These are phyloP conservation scores for Macropis europaea DNA, from an alignment of 2,888 invertebrate genomes.

Conservation along the genomic window DNA sequence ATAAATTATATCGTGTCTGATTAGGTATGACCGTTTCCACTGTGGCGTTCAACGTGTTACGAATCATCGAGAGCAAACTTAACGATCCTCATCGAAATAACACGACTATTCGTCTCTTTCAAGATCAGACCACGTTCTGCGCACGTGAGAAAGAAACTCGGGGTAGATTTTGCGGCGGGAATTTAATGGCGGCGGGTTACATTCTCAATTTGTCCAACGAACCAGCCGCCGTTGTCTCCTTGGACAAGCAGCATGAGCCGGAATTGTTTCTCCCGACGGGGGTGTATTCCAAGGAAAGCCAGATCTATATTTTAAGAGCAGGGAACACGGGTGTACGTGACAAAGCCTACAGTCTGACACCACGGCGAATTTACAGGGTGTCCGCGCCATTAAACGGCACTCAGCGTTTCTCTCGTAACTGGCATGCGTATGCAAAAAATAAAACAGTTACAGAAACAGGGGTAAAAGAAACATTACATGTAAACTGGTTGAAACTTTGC, in stretches of 20 bases:
- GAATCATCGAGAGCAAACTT: not conserved
- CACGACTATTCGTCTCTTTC: not conserved
- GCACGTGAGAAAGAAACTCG: not conserved
- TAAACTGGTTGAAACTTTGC: no score
- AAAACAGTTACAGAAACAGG: no score
- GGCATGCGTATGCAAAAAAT: no score
- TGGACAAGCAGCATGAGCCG: not conserved
- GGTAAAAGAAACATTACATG: no score
- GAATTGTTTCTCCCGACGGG: not conserved
- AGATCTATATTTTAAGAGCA: not conserved
- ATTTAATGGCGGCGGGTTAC: constrained; percentile 1
- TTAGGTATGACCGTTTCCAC: no score
- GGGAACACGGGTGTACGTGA: not conserved
- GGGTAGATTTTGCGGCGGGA: not conserved
- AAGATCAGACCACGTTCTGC: not conserved
- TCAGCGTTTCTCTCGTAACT: no score
- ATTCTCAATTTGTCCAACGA: constrained; percentile 9
- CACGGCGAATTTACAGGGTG: not conserved
- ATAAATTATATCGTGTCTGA: no score
- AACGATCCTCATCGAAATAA: not conserved
- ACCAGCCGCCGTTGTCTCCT: not conserved
- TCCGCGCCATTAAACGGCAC: no score
- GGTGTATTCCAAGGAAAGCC: not conserved
- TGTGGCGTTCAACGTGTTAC: no score
- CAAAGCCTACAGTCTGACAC: not conserved